These are phyloP conservation scores for Scolopax mira DNA, from an alignment of 2,113 vertebrate species.

Conservation along the genomic window DNA sequence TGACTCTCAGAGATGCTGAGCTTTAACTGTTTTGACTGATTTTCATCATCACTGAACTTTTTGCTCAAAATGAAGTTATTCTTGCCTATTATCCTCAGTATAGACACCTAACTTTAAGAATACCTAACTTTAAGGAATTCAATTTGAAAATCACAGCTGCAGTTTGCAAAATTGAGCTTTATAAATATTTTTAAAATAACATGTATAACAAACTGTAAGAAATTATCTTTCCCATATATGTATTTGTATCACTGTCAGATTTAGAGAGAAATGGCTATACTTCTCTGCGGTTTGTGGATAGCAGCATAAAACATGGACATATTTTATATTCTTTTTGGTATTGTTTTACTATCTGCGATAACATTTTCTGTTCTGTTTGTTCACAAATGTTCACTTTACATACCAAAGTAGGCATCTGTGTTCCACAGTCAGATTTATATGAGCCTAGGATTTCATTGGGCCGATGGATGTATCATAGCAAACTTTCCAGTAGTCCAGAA, in stretches of 20 bases:
- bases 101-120: accelerated
- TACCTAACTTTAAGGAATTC: not conserved
- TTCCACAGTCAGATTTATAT: not conserved
- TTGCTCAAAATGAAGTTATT: not conserved
- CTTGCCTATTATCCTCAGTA: not conserved
- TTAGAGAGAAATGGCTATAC: not conserved
- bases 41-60: not conserved
- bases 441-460: not conserved
- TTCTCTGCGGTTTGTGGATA: not conserved
- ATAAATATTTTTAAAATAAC: not conserved
- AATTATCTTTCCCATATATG: not conserved
- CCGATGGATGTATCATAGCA: not conserved
- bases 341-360: not conserved
- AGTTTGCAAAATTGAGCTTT: not conserved
- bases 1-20: not conserved
- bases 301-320: not conserved
- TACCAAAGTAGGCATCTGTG: not conserved
- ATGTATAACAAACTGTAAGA: too few relatives aligned
- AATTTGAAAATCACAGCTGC: not conserved
- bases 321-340: not conserved
- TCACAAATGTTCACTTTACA: not conserved
- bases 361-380: not conserved
- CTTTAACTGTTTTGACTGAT: not conserved
- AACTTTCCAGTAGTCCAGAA: not conserved
- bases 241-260: not conserved